Base-by-base conservation (phyloP, 2,888 invertebrate genomes). In the Belgica antarctica region DNA sequence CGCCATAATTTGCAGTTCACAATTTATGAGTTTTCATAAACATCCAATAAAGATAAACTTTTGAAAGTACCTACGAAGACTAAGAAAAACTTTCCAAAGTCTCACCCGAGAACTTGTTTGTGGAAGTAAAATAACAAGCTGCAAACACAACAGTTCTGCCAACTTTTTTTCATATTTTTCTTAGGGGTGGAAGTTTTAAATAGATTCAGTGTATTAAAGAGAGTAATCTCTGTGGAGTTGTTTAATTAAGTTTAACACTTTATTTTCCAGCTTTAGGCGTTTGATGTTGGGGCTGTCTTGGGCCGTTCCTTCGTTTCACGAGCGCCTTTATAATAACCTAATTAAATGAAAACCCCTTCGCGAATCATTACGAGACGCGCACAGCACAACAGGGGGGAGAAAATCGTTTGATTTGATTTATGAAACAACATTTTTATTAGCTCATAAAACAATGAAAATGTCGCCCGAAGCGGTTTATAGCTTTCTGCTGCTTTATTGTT, bases 241-340 rank as follows among this genome's bases (percentile, higher is more conserved):
- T 52, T 52, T 52, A 52, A 52, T 52, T 52, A 52, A 52, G 52
- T 52, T 52, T 52, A 52, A 52, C 52, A 52, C 52, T 52, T 52
- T 52, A 2, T 52, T 17, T 2, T 52, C 22, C 4, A 52, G n/a
- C n/a, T 52, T 52, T 22, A 12, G 41, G 41, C 15, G 41, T 41
- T 15, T 41, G 41, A 7, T 34, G 34, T 7, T 8, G 34, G 34
- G 7, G 34, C 34, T 34, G 7, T 12, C 12, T 34, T 34, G 7
- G 46, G 46, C 7, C 4, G 15, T 41, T 12, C 3, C 41, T n/a
- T 41, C 41, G 3, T n/a, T 52, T 2, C 5, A n/a, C 2, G 19
- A 52, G 8, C 2, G 52, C 52, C 52, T n/a, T 22, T 52, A 17
- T 8, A 22, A 52, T 52, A 52, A 52, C 22, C 7, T 8, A 52